Percentiles rank a stretch among this genome's conserved stretches.
Evolutionary conservation across 2,888 invertebrate species (phyloP).

Genomic region (Hypercompe scribonia): DNA sequence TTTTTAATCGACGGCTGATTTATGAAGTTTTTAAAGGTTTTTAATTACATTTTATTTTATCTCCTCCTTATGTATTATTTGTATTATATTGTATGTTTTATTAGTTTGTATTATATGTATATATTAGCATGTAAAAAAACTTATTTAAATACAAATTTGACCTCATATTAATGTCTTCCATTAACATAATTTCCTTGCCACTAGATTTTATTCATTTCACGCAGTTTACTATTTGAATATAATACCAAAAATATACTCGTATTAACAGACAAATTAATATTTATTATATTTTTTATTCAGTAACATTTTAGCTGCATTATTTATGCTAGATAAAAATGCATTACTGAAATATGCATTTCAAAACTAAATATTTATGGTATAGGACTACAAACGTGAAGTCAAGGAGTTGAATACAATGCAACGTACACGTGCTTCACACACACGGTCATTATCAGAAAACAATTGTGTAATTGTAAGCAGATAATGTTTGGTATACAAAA

Average conservation of each 20-base stretch:
- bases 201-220: background rate
- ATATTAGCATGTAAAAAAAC: background rate
- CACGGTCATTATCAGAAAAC: background rate
- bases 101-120: slow-evolving; percentile 2
- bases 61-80: background rate
- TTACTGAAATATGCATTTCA: background rate
- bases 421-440: background rate
- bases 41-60: background rate
- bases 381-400: background rate
- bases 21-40: background rate
- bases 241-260: background rate
- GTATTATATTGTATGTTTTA: slow-evolving; percentile 2
- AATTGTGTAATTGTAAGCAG: background rate
- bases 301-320: background rate
- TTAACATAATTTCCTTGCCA: background rate
- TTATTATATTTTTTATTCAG: background rate
- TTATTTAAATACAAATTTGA: background rate
- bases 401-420: background rate
- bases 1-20: background rate
- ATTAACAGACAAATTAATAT: background rate
- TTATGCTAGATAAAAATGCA: no score
- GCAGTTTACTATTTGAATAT: background rate
- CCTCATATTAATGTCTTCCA: background rate
- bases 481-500: background rate
- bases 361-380: background rate